Conservation (phyloP, 2,888 invertebrate species). For the Craniophora ligustri region DNA sequence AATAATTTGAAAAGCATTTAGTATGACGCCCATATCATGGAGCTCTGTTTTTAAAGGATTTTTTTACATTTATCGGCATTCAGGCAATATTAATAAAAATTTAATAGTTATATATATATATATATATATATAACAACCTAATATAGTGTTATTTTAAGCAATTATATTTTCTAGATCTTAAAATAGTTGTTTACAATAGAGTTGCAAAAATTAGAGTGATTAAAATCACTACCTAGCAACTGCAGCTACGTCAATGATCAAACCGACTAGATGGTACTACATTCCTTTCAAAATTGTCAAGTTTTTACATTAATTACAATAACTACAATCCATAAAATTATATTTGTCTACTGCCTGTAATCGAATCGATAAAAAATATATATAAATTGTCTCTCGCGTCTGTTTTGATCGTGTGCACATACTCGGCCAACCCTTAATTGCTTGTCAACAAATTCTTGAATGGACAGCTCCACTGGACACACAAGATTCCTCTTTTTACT, state of each 20-base stretch:
- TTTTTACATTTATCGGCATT: too few relatives aligned
- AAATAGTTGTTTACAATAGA: too few relatives aligned
- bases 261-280: too few relatives aligned
- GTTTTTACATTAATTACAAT: slow-evolving; percentile 50
- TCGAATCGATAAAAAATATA: slow-evolving; percentile 57
- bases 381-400: slow-evolving; percentile 60
- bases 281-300: slow-evolving; percentile 13
- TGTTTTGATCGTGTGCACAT: slow-evolving; percentile 57
- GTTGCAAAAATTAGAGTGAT: slow-evolving; percentile 3
- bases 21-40: slow-evolving; percentile 8
- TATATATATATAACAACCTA: too few relatives aligned
- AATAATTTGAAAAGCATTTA: slow-evolving; percentile 44
- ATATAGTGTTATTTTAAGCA: too few relatives aligned
- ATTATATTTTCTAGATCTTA: too few relatives aligned
- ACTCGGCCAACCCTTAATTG: slow-evolving; percentile 76
- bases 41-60: slow-evolving; percentile 33
- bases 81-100: too few relatives aligned
- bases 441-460: slow-evolving; percentile 85
- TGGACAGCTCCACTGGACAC: slow-evolving; percentile 74
- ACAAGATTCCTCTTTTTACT: slow-evolving; percentile 76
- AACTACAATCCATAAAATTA: slow-evolving; percentile 48
- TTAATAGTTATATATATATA: too few relatives aligned
- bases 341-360: slow-evolving; percentile 51
- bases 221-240: too few relatives aligned
- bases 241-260: too few relatives aligned